A percentile compares a stretch with the other conserved stretches of the same genome.
These are phyloP conservation scores for Xestia sexstrigata DNA, from an alignment of 2,888 invertebrate genomes.

Conservation along the genomic window DNA sequence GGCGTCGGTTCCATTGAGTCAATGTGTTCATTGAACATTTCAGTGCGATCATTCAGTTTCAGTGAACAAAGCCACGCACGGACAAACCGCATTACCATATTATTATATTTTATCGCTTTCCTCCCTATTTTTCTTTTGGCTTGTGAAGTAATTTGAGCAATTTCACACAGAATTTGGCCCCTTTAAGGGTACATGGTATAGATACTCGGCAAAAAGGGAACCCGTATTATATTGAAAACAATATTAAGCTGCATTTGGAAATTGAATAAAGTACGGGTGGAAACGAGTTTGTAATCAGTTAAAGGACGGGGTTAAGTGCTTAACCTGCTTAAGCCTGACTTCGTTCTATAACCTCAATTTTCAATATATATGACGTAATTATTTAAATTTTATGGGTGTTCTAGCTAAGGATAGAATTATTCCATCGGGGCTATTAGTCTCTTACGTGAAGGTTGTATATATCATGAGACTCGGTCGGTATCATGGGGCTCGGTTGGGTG, in stretches of 20 bases:
- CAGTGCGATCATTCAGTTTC: constrained; percentile 76
- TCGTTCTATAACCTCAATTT: constrained; percentile 51
- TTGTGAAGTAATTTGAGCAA: constrained; percentile 21
- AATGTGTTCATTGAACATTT: constrained; percentile 77
- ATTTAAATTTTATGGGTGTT: constrained; percentile 62
- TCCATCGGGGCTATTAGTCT: constrained; percentile 53
- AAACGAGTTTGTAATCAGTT: constrained; percentile 17
- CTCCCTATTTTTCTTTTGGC: constrained; percentile 32
- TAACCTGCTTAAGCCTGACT: constrained; percentile 47
- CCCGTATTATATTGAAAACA: constrained; percentile 23
- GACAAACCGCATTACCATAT: constrained; percentile 62
- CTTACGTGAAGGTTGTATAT: constrained; percentile 40
- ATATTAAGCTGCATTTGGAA: constrained; percentile 41
- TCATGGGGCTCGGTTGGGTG: constrained; percentile 28
- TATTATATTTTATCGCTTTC: constrained; percentile 46
- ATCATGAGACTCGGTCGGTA: constrained; percentile 27
- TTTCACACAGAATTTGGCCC: constrained; percentile 28
- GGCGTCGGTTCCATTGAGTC: constrained; percentile 71
- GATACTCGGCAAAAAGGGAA: neutral
- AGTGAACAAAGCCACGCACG: constrained; percentile 73
- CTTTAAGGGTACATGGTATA: constrained; percentile 8
- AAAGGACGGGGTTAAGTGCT: constrained; percentile 50
- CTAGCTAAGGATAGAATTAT: constrained; percentile 55
- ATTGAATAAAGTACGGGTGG: constrained; percentile 30
- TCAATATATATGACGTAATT: constrained; percentile 56